Conservation (phyloP, 1,140 invertebrate species). For the Cryptotermes secundus region DNA sequence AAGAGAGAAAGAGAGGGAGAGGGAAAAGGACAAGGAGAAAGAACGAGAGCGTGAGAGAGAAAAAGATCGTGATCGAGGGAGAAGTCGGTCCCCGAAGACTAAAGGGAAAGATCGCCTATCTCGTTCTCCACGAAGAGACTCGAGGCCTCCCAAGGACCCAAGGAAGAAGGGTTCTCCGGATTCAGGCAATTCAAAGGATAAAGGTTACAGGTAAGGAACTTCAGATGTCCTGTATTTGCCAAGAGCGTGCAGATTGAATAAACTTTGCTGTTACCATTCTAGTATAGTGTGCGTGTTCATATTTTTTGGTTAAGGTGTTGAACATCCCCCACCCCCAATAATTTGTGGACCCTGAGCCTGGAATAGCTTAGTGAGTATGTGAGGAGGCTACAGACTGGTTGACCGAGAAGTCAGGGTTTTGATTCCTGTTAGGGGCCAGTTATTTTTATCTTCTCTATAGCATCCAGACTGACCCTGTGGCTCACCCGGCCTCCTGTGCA, state of each 20-base stretch:
- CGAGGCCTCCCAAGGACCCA: constrained; percentile 30
- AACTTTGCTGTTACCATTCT: no score
- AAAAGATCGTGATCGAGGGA: constrained; percentile 44
- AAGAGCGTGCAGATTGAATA: no score
- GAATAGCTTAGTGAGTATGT: no score
- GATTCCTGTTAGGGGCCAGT: no score
- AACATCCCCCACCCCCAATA: no score
- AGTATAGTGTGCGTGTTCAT: neutral
- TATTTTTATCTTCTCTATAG: no score
- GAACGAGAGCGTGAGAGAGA: constrained; percentile 45
- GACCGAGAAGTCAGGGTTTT: no score
- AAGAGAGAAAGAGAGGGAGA: constrained; percentile 39
- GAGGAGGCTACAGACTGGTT: no score
- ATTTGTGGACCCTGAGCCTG: no score
- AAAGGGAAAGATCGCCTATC: constrained; percentile 46
- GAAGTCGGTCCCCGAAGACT: constrained; percentile 42
- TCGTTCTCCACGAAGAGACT: constrained; percentile 42
- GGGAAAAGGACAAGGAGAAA: constrained; percentile 45
- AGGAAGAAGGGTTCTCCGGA: constrained; percentile 39
- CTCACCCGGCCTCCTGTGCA: no score
- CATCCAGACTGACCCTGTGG: no score
- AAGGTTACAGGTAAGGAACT: constrained; percentile 31
- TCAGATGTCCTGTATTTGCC: no score
- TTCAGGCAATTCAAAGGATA: constrained; percentile 32
- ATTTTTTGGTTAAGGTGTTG: neutral